Conservation (phyloP, 2,797 vertebrate genomes). For the Hafferia zeledoni region DNA sequence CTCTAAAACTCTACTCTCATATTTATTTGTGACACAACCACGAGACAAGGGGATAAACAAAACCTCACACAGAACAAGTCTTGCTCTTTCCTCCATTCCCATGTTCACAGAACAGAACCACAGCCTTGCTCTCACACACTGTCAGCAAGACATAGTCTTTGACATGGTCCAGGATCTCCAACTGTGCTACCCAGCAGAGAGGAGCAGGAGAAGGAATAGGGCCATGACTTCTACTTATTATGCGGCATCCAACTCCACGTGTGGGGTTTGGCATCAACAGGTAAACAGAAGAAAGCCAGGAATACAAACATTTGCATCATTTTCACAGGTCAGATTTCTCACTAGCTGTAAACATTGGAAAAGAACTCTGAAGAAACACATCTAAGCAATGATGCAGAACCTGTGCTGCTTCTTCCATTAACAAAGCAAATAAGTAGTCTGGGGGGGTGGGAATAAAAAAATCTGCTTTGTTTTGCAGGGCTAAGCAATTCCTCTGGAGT, state of each 20-base stretch:
- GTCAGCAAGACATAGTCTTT: rapidly evolving
- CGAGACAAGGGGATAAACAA: neutral
- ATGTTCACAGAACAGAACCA: rapidly evolving
- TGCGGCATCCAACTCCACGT: neutral
- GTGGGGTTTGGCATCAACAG: rapidly evolving
- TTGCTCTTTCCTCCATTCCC: neutral
- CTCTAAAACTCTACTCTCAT: neutral
- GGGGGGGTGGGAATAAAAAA: neutral
- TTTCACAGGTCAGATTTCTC: neutral
- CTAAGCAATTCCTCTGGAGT: neutral
- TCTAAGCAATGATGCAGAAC: neutral
- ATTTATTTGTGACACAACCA: neutral
- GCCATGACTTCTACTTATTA: neutral
- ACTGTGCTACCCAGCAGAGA: neutral
- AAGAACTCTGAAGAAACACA: neutral
- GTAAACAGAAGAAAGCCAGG: neutral
- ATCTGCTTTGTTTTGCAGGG: neutral
- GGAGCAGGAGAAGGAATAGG: neutral
- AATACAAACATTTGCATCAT: neutral
- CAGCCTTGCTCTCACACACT: rapidly evolving
- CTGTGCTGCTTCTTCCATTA: neutral
- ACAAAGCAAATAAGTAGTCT: neutral
- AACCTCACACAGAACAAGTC: neutral
- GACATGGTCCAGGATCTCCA: neutral
- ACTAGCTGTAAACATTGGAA: neutral